Percentiles rank a stretch among this genome's conserved stretches.
phyloP scores from a whole-genome alignment of 2,888 invertebrate genomes.

The Metacarcinus magister region DNA sequence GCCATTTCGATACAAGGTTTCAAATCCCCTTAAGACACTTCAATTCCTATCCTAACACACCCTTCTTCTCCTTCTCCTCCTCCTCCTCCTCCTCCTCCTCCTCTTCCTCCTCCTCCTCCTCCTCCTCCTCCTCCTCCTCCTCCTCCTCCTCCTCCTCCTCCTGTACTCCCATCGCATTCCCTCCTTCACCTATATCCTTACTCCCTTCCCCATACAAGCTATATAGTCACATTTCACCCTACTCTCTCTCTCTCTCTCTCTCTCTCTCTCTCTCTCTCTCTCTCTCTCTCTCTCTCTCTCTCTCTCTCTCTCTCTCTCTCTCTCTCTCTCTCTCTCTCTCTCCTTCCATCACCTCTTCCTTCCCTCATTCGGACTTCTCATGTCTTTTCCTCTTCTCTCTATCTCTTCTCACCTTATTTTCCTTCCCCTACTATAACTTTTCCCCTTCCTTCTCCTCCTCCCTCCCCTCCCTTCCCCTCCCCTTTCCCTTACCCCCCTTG shows the following conservation, averaged over 20 bases:
- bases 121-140: too few species aligned
- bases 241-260: too few species aligned
- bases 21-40: background rate
- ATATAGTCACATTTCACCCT: too few species aligned
- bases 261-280: background rate
- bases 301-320: background rate
- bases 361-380: background rate
- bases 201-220: too few species aligned
- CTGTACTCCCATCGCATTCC: too few species aligned
- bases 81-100: background rate
- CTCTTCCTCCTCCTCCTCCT: too few species aligned
- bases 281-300: background rate
- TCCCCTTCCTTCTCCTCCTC: background rate
- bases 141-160: too few species aligned
- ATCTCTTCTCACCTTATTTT: background rate
- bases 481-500: background rate
- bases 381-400: background rate
- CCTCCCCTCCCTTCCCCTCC: background rate
- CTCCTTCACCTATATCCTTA: too few species aligned
- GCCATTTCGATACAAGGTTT: background rate
- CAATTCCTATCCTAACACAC: background rate
- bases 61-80: too few species aligned
- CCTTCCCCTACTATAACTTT: background rate
- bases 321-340: background rate
- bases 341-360: background rate